Base-by-base conservation (phyloP, 1,140 invertebrate genomes). In the Brachionus rubens region DNA sequence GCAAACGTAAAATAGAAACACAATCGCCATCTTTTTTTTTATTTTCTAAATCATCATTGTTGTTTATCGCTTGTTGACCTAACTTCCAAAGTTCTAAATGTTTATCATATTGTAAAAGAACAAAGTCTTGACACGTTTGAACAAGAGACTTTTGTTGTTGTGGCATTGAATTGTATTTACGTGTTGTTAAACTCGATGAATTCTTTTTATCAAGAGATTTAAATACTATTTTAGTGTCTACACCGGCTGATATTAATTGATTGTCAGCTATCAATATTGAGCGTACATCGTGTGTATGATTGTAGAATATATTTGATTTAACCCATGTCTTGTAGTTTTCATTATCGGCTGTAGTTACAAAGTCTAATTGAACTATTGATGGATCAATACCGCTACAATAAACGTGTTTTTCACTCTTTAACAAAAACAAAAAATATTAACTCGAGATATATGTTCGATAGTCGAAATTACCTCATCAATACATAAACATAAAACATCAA, bases 231-330 rank as follows among this genome's bases (percentile, higher is more conserved):
- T 78, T 68, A 54, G 75, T 77, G 33, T 78, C 77, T 6, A 78
- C 72, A 59, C 77, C 77, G 24, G 75, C 40, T 33, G 59, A 77
- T 19, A 59, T 43, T 48, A 77, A 3, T 24, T 54, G 46, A 43
- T 81, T 78, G 28, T 87, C 85, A 78, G 87, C 84, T 28, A 90
- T 82, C 3, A 88, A 85, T 33, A 95, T 82, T 6, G 90, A 87
- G 78, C 90, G 86, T 0, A 95, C 91, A 85, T 94, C 92, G 82
- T 95, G 91, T 24, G 89, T 88, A 83, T 95, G 92, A 33, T 91
- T 88, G 79, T 88, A 87, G 75, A 90, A 87, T 78, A 91, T 89
- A 7, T 90, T 87, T 72, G 90, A 90, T 82, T 90, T 90, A 0
- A 93, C 89, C 92, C 92, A 95, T 56, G 88, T 87, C 46, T 80